Conservation (phyloP, 2,888 invertebrate genomes). For the Litoditis marina region DNA sequence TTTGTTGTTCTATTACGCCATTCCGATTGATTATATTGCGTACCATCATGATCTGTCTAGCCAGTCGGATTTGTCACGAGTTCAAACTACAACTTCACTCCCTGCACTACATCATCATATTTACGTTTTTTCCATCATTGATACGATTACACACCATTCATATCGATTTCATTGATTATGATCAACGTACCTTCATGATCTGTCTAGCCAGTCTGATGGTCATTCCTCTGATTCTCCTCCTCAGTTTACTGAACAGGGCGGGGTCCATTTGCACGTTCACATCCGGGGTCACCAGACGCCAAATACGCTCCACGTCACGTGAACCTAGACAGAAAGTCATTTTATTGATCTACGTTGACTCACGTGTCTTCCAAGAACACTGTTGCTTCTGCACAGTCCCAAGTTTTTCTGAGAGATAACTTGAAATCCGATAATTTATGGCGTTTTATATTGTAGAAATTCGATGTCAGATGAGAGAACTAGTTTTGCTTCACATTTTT, state of each 20-base stretch:
- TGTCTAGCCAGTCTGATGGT: conserved; percentile 58
- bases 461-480: no score
- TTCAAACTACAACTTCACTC: no score
- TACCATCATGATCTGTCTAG: no score
- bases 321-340: conserved; percentile 20
- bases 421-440: not conserved
- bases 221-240: conserved; percentile 58
- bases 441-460: no score
- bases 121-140: no score
- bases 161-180: no score
- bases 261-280: conserved; percentile 47
- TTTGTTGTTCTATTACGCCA: no score
- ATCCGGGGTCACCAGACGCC: conserved; percentile 55
- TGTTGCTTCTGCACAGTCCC: not conserved
- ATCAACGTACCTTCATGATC: conserved; percentile 58
- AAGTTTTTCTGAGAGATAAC: not conserved
- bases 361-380: not conserved
- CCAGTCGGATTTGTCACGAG: no score
- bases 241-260: conserved; percentile 50
- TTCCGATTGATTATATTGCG: no score
- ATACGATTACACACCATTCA: no score
- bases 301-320: conserved; percentile 56
- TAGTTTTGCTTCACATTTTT: no score
- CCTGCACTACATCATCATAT: no score
- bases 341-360: not conserved